A percentile compares a stretch with the other conserved stretches of the same genome.
phyloP scores from a whole-genome alignment of 1,140 invertebrate species.

The Drosophila repletoides region DNA sequence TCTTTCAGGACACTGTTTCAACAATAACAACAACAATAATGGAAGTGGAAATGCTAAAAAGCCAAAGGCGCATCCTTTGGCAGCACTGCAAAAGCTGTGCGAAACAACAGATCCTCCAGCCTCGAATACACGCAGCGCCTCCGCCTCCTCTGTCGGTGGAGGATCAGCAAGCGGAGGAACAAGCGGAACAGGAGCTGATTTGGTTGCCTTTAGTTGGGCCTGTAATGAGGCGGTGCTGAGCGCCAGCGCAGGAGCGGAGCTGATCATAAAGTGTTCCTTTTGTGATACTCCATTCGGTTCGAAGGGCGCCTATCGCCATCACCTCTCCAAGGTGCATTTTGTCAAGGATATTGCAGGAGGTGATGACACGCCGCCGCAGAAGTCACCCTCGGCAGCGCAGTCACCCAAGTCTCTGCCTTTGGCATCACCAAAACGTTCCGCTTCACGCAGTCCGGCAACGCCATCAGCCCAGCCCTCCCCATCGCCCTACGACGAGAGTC shows the following conservation, averaged over 20 bases:
- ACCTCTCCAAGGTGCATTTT: constrained; percentile 98
- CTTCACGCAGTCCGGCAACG: constrained; percentile 68
- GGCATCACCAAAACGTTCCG: constrained; percentile 67
- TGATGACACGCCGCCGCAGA: constrained; percentile 85
- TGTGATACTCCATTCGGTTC: constrained; percentile 98
- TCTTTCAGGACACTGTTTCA: constrained; percentile 50
- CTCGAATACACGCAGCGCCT: constrained; percentile 55
- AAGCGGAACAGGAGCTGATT: constrained; percentile 83
- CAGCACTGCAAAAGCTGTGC: constrained; percentile 96
- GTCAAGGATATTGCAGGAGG: constrained; percentile 92
- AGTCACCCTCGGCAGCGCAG: constrained; percentile 74
- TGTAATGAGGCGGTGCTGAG: constrained; percentile 95
- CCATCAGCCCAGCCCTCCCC: constrained; percentile 66
- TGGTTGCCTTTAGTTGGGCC: constrained; percentile 96
- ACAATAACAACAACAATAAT: constrained; percentile 50
- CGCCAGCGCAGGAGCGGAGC: constrained; percentile 84
- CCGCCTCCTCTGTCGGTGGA: constrained; percentile 64
- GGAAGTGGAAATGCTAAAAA: constrained; percentile 82
- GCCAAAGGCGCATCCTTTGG: constrained; percentile 92
- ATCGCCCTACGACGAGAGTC: constrained; percentile 92
- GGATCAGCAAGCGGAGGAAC: constrained; percentile 71
- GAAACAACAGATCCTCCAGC: constrained; percentile 87
- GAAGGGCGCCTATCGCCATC: constrained; percentile 97
- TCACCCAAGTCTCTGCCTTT: constrained; percentile 66
- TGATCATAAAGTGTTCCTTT: constrained; percentile 97